phyloP scores from a whole-genome alignment of 2,888 invertebrate genomes.

The Cephus pygmeus region DNA sequence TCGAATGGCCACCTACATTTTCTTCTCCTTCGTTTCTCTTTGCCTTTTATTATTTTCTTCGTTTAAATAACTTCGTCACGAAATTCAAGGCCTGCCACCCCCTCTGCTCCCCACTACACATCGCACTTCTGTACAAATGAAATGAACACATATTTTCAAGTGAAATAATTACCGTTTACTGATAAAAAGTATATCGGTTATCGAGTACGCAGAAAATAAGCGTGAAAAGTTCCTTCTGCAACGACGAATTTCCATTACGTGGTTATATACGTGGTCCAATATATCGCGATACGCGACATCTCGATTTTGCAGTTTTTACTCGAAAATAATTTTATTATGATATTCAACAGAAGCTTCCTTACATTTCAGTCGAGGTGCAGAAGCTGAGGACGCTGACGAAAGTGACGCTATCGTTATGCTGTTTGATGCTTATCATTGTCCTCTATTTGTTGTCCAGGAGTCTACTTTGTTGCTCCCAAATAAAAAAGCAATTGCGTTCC shows the following conservation, averaged over 20 bases:
- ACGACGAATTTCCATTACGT: no score
- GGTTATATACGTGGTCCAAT: no score
- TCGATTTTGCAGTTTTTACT: no score
- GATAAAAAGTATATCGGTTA: not conserved
- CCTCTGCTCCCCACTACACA: not conserved
- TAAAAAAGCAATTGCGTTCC: slow-evolving; percentile 7
- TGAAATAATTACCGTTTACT: not conserved
- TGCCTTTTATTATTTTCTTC: not conserved
- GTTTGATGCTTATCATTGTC: slow-evolving; percentile 33
- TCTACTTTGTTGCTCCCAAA: not conserved
- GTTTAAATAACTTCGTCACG: not conserved
- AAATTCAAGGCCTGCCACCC: not conserved
- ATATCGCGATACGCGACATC: no score
- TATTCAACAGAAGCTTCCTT: not conserved
- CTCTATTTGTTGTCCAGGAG: slow-evolving; percentile 37
- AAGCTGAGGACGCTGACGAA: slow-evolving; percentile 34
- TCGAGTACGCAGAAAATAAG: not conserved
- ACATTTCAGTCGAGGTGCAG: slow-evolving; percentile 41
- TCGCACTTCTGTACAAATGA: not conserved
- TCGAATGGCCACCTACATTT: not conserved
- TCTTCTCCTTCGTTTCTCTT: not conserved
- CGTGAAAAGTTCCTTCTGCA: no score
- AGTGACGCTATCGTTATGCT: slow-evolving; percentile 38
- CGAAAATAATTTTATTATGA: no score
- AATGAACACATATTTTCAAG: slow-evolving; percentile 15